phyloP scores from a whole-genome alignment of 2,797 vertebrate species.

The Ctenochaetus hawaiiensis region DNA sequence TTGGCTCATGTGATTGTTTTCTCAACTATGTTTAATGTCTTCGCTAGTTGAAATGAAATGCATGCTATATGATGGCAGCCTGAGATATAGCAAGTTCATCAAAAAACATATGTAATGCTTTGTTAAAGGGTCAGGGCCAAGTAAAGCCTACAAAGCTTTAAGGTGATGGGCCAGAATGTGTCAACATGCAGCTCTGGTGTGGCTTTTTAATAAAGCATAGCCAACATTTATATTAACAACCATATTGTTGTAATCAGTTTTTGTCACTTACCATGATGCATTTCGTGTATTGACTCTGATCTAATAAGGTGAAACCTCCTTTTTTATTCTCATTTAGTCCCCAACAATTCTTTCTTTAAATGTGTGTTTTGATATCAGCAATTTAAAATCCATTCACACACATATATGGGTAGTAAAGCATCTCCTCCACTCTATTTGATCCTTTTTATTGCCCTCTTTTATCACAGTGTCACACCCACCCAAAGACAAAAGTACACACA shows the following conservation, averaged over 20 bases:
- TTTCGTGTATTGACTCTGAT: neutral
- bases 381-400: conserved; percentile 11
- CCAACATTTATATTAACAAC: neutral
- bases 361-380: neutral
- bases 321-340: neutral
- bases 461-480: conserved; percentile 26
- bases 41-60: neutral
- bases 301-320: neutral
- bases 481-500: conserved; percentile 22
- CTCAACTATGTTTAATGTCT: neutral
- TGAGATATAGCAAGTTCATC: neutral
- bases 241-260: neutral
- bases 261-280: neutral
- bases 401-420: neutral
- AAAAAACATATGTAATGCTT: neutral
- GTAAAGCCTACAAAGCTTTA: neutral
- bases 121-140: neutral
- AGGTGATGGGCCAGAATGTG: neutral
- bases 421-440: neutral
- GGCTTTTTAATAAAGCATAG: neutral
- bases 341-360: conserved; percentile 3
- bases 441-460: conserved; percentile 21
- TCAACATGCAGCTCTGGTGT: neutral
- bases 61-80: neutral
- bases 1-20: neutral